phyloP scores from a whole-genome alignment of 2,888 invertebrate species.

The Metacarcinus magister region DNA sequence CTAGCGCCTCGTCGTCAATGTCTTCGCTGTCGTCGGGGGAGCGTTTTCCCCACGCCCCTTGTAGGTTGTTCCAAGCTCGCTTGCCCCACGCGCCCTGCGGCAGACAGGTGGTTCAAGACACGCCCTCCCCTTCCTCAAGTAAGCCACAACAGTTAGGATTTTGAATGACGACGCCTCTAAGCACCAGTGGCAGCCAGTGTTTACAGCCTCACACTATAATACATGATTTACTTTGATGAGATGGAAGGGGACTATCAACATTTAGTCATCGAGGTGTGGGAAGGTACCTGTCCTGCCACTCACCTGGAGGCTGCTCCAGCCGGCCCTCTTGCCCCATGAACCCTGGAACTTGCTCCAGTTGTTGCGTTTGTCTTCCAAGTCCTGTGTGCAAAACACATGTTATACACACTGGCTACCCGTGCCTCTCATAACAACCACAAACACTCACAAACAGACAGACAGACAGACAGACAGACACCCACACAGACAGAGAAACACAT shows the following conservation, averaged over 20 bases:
- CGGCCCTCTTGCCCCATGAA: constrained; percentile 82
- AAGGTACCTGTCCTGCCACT: background rate
- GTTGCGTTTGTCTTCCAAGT: constrained; percentile 84
- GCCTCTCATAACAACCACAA: background rate
- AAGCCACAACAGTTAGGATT: background rate
- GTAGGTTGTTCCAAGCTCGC: constrained; percentile 87
- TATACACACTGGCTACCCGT: background rate
- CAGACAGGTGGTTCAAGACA: background rate
- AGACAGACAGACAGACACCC: constrained; percentile 31
- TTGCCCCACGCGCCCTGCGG: constrained; percentile 75
- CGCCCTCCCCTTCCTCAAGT: background rate
- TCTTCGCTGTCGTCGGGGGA: constrained; percentile 85
- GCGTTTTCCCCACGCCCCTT: constrained; percentile 87
- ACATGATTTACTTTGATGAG: background rate
- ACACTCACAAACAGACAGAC: constrained; percentile 32
- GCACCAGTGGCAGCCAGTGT: background rate
- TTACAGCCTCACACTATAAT: background rate
- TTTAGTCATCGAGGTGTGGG: background rate
- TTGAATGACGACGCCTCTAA: background rate
- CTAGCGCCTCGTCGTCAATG: constrained; percentile 83
- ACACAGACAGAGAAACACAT: background rate
- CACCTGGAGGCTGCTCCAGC: constrained; percentile 77
- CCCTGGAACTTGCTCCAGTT: constrained; percentile 83
- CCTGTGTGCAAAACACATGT: constrained; percentile 6
- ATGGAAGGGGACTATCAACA: background rate